Evolutionary conservation across 2,888 invertebrate species (phyloP).

Genomic region (Rhynchonema sp.): DNA sequence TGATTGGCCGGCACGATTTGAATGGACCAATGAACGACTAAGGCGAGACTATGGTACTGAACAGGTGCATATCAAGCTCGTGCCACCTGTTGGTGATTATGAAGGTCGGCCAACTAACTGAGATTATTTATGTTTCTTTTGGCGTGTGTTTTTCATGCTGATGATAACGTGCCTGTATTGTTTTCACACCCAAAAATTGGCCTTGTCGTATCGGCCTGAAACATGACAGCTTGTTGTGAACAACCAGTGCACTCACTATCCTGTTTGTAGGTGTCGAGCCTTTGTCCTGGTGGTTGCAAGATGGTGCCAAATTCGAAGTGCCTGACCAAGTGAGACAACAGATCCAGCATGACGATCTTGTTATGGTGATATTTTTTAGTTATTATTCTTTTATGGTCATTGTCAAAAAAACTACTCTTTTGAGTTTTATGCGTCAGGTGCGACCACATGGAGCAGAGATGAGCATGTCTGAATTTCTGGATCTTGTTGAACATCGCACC

Average conservation of each 20-base stretch:
- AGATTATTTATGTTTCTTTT: not conserved
- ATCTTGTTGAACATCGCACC: slow-evolving; percentile 19
- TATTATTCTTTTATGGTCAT: too few relatives aligned
- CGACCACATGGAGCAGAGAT: slow-evolving; percentile 25
- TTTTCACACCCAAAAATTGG: not conserved
- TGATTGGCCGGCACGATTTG: slow-evolving; percentile 21
- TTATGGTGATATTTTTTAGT: too few relatives aligned
- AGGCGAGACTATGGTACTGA: slow-evolving; percentile 14
- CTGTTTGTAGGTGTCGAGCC: slow-evolving; percentile 24
- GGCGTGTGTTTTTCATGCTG: not conserved
- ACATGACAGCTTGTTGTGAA: not conserved
- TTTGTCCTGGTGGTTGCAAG: slow-evolving; percentile 21
- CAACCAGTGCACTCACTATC: not conserved
- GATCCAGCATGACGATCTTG: slow-evolving; percentile 24
- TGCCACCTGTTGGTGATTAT: not conserved
- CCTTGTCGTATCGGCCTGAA: not conserved
- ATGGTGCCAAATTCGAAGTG: slow-evolving; percentile 11
- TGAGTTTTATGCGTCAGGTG: too few relatives aligned
- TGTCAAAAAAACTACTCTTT: too few relatives aligned
- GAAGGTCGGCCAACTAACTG: not conserved
- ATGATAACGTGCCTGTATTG: not conserved
- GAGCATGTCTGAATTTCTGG: slow-evolving; percentile 24
- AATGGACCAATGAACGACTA: slow-evolving; percentile 26
- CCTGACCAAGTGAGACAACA: slow-evolving; percentile 19
- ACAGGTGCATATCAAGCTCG: slow-evolving; percentile 2